phyloP scores from a whole-genome alignment of 2,888 invertebrate genomes.

The Epinotia brunnichana region DNA sequence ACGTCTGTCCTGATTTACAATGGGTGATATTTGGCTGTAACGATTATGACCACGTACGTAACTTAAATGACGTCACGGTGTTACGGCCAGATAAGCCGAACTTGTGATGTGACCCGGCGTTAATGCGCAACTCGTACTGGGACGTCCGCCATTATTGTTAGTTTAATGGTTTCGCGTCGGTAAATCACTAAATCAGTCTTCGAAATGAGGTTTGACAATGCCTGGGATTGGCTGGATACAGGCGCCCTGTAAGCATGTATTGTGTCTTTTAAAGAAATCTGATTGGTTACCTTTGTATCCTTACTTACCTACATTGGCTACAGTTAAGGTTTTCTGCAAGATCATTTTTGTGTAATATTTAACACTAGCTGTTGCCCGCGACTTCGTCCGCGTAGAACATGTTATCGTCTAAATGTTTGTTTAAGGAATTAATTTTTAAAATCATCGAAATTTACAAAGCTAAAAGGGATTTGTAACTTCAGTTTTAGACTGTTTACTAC shows the following conservation, averaged over 20 bases:
- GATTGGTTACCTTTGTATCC: background rate
- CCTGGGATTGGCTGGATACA: background rate
- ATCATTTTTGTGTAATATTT: no score
- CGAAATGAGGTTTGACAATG: background rate
- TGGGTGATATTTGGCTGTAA: conserved; percentile 9
- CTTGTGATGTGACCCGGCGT: conserved; percentile 22
- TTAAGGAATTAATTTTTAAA: no score
- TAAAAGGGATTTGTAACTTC: no score
- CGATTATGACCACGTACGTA: conserved; percentile 10
- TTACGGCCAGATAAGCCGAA: conserved; percentile 30
- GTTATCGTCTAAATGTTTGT: no score
- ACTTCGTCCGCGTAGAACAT: no score
- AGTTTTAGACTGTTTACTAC: no score
- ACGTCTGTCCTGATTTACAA: background rate
- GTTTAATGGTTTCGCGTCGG: conserved; percentile 7
- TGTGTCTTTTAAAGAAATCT: background rate
- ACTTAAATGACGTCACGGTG: conserved; percentile 35
- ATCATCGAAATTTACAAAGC: no score
- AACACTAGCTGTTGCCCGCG: no score
- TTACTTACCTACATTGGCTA: no score
- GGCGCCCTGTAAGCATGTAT: background rate
- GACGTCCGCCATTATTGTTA: conserved; percentile 2
- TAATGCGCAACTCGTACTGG: conserved; percentile 12
- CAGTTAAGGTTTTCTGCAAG: background rate
- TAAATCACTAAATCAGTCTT: background rate